Conservation (phyloP, 1,140 invertebrate genomes). For the Anastrepha ludens region DNA sequence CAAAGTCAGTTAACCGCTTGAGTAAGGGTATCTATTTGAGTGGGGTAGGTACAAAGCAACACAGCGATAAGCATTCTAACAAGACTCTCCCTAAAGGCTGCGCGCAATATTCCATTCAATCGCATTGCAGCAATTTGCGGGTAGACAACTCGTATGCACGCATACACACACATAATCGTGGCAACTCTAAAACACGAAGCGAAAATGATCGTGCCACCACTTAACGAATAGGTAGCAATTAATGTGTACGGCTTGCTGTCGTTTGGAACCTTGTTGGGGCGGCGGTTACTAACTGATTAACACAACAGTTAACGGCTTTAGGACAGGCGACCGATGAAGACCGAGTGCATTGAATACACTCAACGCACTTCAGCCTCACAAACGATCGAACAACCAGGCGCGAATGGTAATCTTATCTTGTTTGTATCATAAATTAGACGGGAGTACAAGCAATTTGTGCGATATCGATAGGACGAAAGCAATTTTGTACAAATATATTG, state of each 20-base stretch:
- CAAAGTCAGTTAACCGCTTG: background rate
- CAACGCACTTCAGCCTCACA: background rate
- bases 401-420: slow-evolving; percentile 40
- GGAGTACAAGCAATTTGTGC: slow-evolving; percentile 45
- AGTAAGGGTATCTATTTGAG: background rate
- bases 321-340: background rate
- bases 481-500: slow-evolving; percentile 36
- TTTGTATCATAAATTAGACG: slow-evolving; percentile 39
- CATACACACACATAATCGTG: background rate
- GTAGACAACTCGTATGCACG: no score
- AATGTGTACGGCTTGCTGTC: background rate
- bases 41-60: background rate
- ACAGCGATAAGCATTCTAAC: background rate
- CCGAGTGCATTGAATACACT: background rate
- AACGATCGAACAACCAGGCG: background rate
- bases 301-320: background rate
- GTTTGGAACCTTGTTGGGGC: background rate
- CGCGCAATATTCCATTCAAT: background rate
- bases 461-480: slow-evolving; percentile 40
- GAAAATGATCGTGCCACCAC: background rate
- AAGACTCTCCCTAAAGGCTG: background rate
- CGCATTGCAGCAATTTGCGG: slow-evolving; percentile 10
- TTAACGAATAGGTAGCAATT: background rate
- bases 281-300: background rate
- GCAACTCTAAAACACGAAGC: background rate